Evolutionary conservation across 2,797 vertebrate genomes (phyloP), one percentile per base, ranked within the genome.

Genomic region (Pyrocephalus nanus): DNA sequence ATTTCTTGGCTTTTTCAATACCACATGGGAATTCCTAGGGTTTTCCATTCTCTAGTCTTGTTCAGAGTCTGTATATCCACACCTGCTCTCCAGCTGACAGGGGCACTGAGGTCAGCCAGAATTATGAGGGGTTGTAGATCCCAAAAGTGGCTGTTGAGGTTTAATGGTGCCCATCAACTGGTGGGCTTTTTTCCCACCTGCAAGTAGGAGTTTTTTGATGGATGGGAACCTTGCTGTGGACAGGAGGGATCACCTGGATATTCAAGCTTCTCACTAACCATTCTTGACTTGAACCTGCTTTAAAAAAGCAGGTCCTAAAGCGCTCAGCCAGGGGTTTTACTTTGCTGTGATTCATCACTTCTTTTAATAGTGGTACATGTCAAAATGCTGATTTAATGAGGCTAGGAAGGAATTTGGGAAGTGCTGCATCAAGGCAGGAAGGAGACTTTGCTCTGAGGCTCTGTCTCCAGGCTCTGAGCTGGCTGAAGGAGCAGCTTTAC

Each of bases 381-480:
- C 55, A 82, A 92, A 89, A 47, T 57, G 17, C 71, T 79, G 81
- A 47, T 94, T 70, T 85, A 66, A 48, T 51, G 26, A 61, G 43
- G 38, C 66, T 62, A 25, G 53, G 62, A 75, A 84, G 36, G 81
- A 61, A n/a, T 87, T 58, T 76, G 42, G n/a, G 50, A 89, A 55
- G 64, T 0, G 1, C 64, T 66, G 64, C 1, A 4, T 47, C 1
- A 0, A 36, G 48, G 60, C 75, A 54, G 75, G 0, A 4, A 54
- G 64, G 47, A 9, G 4, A 55, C 0, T 0, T 42, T 73, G 48
- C 64, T 79, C 74, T 4, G 0, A 29, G 60, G 55, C 38, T 88
- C 34, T 84, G 62, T 42, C 83, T 93, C 10, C 60, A 62, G 72
- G 32, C 64, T 91, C 78, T 34, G 67, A 79, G 29, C 30, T 85